Evolutionary conservation across 2,113 vertebrate species (phyloP), one percentile per base, ranked within the genome.

Genomic region (Paracanthobrama guichenoti): DNA sequence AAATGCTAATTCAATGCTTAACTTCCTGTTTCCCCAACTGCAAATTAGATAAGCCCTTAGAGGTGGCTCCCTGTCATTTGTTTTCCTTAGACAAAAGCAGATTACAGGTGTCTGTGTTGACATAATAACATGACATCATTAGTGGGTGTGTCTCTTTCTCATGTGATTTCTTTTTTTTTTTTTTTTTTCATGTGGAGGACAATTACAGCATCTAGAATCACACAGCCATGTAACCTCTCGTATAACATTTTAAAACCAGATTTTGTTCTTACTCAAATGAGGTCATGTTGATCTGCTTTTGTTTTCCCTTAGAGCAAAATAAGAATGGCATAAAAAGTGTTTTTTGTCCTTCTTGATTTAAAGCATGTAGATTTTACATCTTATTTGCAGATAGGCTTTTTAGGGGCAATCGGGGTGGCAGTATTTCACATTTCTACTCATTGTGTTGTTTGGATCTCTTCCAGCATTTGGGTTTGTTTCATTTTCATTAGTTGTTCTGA

Each of bases 31-130:
- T 26, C 24, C 48, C 16, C 72, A 18, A 1, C 46, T 53, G 64
- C 7, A 67, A 26, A 62, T 26, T 11, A 53, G 16, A 11, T 50
- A 53, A 75, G 14, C 73, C 73, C 73, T 75, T 18, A 53, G 73
- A 75, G 48, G 50, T 24, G 12, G 73, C 48, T 67, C 24, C 28
- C 62, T 67, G 26, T 80, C 60, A 67, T 80, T 48, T 80, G 5
- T 80, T 14, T 26, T 64, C 22, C 12, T 24, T 57, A 79, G 76
- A 75, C 39, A 26, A 35, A 60, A 9, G n/a, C 26, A 50, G 44
- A 75, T 53, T 75, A 75, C 73, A 53, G 73, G 73, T 66, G 59
- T 31, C 26, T 66, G 16, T 80, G 78, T 80, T 62, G 50, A 80
- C 48, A 53, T 75, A 53, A 53, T 53, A 50, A 66, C 60, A 50